Conservation (phyloP, 2,797 vertebrate genomes). For the Ptychadena robeensis region DNA sequence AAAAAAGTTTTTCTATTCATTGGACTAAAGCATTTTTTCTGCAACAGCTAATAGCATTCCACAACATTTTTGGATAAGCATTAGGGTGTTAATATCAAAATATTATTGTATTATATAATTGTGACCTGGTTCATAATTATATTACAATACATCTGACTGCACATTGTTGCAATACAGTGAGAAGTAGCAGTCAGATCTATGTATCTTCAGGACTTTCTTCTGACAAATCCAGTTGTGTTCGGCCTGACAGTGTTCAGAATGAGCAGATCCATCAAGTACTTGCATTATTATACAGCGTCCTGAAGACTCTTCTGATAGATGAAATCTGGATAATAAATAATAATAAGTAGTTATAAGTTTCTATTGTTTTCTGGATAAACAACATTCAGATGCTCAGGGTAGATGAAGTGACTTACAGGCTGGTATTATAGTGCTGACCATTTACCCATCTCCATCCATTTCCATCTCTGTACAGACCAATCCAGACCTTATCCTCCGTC, state of each 20-base stretch:
- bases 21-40: too few species aligned
- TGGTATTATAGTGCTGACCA: conserved; percentile 1
- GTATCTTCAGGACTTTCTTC: background rate
- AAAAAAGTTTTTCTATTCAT: too few species aligned
- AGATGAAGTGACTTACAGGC: conserved; percentile 16
- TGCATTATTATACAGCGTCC: background rate
- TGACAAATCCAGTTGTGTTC: background rate
- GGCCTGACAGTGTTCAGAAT: background rate
- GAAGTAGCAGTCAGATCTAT: background rate
- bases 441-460: conserved; percentile 18
- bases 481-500: background rate
- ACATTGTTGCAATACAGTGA: too few species aligned
- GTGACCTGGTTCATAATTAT: too few species aligned
- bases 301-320: background rate
- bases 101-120: too few species aligned
- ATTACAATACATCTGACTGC: too few species aligned
- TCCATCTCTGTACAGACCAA: background rate
- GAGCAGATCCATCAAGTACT: background rate
- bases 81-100: too few species aligned
- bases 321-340: background rate
- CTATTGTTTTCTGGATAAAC: background rate
- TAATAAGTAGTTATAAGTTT: background rate
- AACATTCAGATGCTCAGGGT: background rate
- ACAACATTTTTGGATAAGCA: too few species aligned
- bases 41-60: too few species aligned